Base-by-base conservation (phyloP, 37 sponge, comb jelly and placozoan genomes). In the Halisarca cf. caerulea region DNA sequence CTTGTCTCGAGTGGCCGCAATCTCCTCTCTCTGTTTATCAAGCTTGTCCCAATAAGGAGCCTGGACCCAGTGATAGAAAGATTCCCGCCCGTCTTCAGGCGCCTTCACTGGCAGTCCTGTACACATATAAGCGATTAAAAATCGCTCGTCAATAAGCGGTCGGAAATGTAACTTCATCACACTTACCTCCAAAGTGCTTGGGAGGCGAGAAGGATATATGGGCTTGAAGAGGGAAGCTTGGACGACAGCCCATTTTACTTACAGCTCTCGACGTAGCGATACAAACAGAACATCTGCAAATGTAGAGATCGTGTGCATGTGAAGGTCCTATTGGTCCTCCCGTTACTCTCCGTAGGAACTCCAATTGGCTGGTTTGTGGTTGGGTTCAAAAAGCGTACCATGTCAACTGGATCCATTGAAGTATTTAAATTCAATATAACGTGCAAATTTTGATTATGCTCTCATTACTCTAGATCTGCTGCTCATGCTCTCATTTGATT, bases 31-130 rank as follows among this genome's bases (percentile, higher is more conserved):
- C 38, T 74, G 45, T 41, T 74, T 33, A 42, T 74, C 45, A 42
- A 74, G 14, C 41, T 38, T 74, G 42, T 21, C 41, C 77, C 77
- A 74, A 25, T 74, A 74, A 18, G 77, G 77, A 2, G 42, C 25
- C 41, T 74, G 77, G n/a, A 74, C 77, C 42, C 45, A 44, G 36
- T 74, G 45, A 44, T 74, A 74, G 25, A 74, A 74, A n/a, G 77
- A 74, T 44, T 74, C 25, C 45, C 15, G 42, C 2, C 36, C 44
- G 25, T 18, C 42, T 34, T 30, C 69, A 2, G 35, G 30, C 1
- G 35, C 1, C 35, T 34, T 27, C 14, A 17, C 1, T n/a, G 11
- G 69, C 34, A 34, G n/a, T 7, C 32, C 69, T 68, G 30, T 30
- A 62, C 57, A 17, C 17, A 6, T 59, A 59, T 3, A 27, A 59